Base-by-base conservation (phyloP, 2,888 invertebrate species). In the Entomobrya multifasciata region DNA sequence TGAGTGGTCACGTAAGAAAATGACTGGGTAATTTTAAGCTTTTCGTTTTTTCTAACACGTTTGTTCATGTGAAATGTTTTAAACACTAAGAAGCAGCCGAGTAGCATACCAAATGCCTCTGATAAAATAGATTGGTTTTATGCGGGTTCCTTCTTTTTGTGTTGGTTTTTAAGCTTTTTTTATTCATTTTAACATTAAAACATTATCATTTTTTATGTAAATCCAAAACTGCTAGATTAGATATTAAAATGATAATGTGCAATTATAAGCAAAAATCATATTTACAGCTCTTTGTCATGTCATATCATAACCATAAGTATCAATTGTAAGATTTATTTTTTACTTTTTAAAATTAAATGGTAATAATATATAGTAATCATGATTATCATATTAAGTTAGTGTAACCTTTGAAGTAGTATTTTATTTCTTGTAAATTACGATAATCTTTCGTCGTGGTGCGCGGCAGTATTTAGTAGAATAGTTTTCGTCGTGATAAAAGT, bases 401-500 rank as follows among this genome's bases (percentile, higher is more conserved):
- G 55, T 80, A 70, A 55, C 80, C 80, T n/a, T n/a, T n/a, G n/a
- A n/a, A n/a, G n/a, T n/a, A n/a, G n/a, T n/a, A n/a, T 52, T 44
- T 79, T 49, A 47, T 60, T 30, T 57, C 5, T n/a, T 57, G 25
- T 62, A 62, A 10, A 27, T 62, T 67, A 67, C 44, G n/a, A n/a
- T n/a, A n/a, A n/a, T n/a, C n/a, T 67, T 49, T 55, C 10, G 36
- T 81, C 70, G n/a, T n/a, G n/a, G 70, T 65, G 30, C 52, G 78
- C 65, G 79, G 79, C 47, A 79, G 79, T 65, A 62, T 49, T n/a
- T n/a, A n/a, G n/a, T n/a, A n/a, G n/a, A 72, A n/a, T 36, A 76
- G n/a, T 41, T 20, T 74, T 79, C 67, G 79, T 79, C 30, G 30
- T 52, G 27, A 30, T 30, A 74, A 30, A n/a, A 74, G 30, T 55